A percentile compares a stretch with the other conserved stretches of the same genome.
Conservation (phyloP, 2,113 vertebrate genomes). For the human region DNA sequence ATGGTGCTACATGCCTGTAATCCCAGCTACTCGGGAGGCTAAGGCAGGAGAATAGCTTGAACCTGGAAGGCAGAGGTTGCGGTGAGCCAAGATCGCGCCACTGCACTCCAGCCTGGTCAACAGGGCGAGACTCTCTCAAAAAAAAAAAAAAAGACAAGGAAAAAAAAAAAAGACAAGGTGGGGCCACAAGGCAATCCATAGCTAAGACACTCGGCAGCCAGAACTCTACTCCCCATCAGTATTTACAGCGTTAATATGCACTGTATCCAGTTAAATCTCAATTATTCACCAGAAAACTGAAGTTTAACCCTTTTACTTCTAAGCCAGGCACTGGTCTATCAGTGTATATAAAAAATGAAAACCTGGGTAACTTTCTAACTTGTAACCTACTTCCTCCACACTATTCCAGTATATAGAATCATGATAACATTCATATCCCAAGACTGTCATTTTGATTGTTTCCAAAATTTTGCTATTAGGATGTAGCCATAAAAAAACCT, state of each 20-base stretch:
- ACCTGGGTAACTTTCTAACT: background rate
- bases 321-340: background rate
- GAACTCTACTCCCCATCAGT: background rate
- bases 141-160: background rate
- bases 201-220: background rate
- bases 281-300: background rate
- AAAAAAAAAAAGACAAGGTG: background rate
- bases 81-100: no score
- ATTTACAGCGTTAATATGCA: no score
- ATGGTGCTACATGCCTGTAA: no score
- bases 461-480: background rate
- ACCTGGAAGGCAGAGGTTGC: no score
- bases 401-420: background rate
- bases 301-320: rapidly evolving
- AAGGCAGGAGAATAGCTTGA: no score
- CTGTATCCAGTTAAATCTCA: background rate
- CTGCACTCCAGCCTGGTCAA: no score
- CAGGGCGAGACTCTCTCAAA: no score
- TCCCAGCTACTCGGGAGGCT: no score
- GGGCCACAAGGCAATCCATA: background rate
- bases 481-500: background rate
- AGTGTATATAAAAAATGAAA: background rate
- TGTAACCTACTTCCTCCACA: background rate
- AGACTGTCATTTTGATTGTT: background rate
- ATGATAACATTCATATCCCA: background rate